Evolutionary conservation across 2,797 vertebrate genomes (phyloP), one percentile per base, ranked within the genome.

Genomic region (Tapera naevia): DNA sequence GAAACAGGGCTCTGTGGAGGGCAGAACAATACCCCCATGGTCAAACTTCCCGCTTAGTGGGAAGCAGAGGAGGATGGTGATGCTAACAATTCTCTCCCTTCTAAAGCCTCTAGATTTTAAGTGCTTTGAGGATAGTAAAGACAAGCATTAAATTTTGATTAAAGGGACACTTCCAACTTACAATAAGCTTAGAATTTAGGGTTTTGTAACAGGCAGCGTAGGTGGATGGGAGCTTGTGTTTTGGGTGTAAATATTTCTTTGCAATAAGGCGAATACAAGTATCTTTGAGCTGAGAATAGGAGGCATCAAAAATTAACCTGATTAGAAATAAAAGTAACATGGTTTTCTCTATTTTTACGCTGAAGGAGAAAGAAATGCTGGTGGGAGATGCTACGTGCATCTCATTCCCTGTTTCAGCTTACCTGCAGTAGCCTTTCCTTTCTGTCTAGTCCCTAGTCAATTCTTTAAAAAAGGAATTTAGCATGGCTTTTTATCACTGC

Each of bases 91-190:
- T 65, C 33, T 64, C 48, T 91, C 69, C 37, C 70, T 88, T 95
- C 75, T 88, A 83, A 95, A 88, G 67, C 61, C 30, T 64, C 76
- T 51, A 30, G n/a, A 79, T 85, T 92, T 82, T 75, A 85, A 79
- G 61, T 73, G 51, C 82, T 95, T 95, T 88, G 91, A 96, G 92
- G 65, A 93, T 48, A 87, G 1, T 62, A 86, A 95, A 95, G 85
- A 41, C 17, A 71, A 88, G 62, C 88, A 91, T 96, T 95, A 97
- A 86, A 92, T 79, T 96, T 96, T 96, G 89, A 95, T 96, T 97
- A 96, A 96, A 97, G 45, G 90, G 93, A 90, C 66, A 82, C 78
- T 86, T 87, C 61, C 81, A 94, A 45, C 22, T 91, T 86, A 53
- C 5, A 86, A 78, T 75, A 79, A 83, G 54, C 56, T 93, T 73